Conservation (phyloP, 2,113 vertebrate genomes). For the Callipepla californica region DNA sequence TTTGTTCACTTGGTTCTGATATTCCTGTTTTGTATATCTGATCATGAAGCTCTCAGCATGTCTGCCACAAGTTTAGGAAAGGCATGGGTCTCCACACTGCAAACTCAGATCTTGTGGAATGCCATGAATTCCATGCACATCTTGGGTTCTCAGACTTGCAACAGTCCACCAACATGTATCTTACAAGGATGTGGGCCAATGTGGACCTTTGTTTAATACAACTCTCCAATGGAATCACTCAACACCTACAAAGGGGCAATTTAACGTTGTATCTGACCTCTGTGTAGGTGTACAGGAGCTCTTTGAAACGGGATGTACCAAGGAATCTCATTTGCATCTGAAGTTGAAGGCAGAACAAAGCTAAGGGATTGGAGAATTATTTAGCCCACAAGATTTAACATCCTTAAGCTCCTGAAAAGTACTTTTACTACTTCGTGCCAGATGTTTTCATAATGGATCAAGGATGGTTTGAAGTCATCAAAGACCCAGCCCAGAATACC, state of each 20-base stretch:
- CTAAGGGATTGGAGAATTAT: not conserved
- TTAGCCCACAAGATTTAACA: not conserved
- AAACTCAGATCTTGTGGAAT: not conserved
- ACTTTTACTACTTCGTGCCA: not conserved
- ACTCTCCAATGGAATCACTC: not conserved
- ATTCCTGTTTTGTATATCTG: not conserved
- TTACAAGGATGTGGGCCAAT: not conserved
- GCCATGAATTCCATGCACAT: not conserved
- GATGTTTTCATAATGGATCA: not conserved
- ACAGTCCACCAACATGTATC: not conserved
- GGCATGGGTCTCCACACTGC: accelerated
- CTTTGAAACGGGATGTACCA: not conserved
- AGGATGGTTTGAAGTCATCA: not conserved
- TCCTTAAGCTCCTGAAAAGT: constrained; percentile 5
- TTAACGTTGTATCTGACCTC: constrained; percentile 1
- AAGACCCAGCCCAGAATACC: not conserved
- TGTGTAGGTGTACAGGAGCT: not conserved
- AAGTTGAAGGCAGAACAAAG: not conserved
- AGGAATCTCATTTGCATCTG: not conserved
- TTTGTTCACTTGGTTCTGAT: not conserved
- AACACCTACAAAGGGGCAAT: not conserved
- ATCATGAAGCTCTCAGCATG: not conserved
- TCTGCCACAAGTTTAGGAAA: not conserved
- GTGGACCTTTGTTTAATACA: not conserved
- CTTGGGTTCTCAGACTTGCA: not conserved